Conservation (phyloP, 2,113 vertebrate species). For the Pteruthius melanotis region DNA sequence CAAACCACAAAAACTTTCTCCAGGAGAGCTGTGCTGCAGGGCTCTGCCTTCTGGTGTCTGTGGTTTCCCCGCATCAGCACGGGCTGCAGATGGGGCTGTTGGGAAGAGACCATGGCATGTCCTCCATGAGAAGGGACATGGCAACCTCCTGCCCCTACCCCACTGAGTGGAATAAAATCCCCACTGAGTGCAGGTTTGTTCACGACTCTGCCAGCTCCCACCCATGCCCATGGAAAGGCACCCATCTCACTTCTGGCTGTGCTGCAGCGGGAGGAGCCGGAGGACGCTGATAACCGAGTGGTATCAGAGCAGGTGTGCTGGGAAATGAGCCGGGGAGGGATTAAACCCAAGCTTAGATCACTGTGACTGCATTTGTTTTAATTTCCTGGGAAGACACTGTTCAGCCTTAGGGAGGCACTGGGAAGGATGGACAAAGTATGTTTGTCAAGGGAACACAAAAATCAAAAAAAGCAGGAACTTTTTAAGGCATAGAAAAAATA, state of each 20-base stretch:
- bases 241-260: not conserved
- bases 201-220: not conserved
- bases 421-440: not conserved
- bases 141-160: not conserved
- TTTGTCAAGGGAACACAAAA: not conserved
- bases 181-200: not conserved
- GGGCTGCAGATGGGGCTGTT: not conserved
- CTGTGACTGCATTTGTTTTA: not conserved
- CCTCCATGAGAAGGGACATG: fast-evolving
- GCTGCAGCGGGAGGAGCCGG: not conserved
- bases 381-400: not conserved
- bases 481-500: not conserved
- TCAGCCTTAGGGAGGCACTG: not conserved
- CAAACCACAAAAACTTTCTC: not conserved
- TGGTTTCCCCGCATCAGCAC: not conserved
- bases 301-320: not conserved
- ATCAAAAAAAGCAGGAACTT: not conserved
- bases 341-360: not conserved
- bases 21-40: not conserved
- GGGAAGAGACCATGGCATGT: not conserved
- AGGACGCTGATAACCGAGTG: not conserved
- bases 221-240: not conserved
- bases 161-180: not conserved
- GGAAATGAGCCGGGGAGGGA: not conserved
- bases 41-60: not conserved